These are phyloP conservation scores for Lutraria lutraria DNA, from an alignment of 2,888 invertebrate genomes.

Conservation along the genomic window DNA sequence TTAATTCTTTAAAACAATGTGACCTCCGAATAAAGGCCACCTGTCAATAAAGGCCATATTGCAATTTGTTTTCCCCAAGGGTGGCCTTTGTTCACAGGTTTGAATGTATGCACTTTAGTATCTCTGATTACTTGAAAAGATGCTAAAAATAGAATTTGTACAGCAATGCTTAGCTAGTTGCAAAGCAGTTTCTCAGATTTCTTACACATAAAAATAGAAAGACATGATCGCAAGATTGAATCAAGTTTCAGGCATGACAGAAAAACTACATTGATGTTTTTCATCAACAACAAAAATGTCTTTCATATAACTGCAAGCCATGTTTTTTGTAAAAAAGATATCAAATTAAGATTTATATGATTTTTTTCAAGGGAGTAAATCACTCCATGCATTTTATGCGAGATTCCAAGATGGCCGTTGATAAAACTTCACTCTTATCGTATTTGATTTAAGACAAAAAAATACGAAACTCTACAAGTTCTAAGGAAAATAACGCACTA, in stretches of 20 bases:
- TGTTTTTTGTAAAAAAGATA: conserved; percentile 3
- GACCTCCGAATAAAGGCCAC: too few relatives aligned
- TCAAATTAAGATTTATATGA: neutral
- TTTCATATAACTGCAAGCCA: neutral
- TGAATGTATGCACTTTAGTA: too few relatives aligned
- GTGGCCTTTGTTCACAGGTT: too few relatives aligned
- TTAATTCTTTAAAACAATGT: too few relatives aligned
- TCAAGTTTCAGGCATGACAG: neutral
- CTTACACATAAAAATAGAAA: neutral
- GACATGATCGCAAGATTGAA: neutral
- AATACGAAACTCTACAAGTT: neutral
- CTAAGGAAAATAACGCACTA: neutral
- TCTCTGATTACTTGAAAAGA: too few relatives aligned
- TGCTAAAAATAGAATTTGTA: too few relatives aligned
- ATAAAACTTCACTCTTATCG: conserved; percentile 3
- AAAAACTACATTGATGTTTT: neutral
- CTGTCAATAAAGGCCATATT: too few relatives aligned
- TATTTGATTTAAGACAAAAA: neutral
- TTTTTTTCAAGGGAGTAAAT: neutral
- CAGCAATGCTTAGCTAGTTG: too few relatives aligned
- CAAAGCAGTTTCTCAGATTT: too few relatives aligned
- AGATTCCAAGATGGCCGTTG: conserved; percentile 6
- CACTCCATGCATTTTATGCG: neutral
- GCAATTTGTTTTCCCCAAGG: too few relatives aligned
- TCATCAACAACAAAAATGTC: conserved; percentile 10